Conservation (phyloP, 2,797 vertebrate species). For the Prunella strophiata region DNA sequence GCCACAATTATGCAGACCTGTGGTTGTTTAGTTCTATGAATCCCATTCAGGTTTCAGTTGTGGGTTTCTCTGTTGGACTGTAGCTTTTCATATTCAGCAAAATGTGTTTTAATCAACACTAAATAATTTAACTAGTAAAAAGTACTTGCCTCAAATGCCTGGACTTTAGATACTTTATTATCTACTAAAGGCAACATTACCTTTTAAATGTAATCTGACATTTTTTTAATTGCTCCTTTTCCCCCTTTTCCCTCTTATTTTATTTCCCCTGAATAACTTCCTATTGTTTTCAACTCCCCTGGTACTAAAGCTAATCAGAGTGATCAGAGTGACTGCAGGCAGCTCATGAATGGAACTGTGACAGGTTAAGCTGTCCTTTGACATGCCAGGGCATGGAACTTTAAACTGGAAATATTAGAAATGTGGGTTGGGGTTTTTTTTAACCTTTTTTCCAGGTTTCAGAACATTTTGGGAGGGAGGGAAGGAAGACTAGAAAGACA, state of each 20-base stretch:
- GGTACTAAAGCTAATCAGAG: not conserved
- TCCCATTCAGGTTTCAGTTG: slow-evolving; percentile 11
- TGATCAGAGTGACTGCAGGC: slow-evolving; percentile 22
- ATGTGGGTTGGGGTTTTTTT: not conserved
- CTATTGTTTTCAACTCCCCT: not conserved
- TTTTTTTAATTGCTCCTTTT: not conserved
- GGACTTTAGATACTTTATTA: slow-evolving; percentile 11
- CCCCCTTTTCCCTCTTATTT: not conserved
- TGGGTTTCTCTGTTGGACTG: slow-evolving; percentile 33
- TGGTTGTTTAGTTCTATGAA: not conserved
- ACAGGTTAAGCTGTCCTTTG: slow-evolving; percentile 13
- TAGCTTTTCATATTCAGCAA: slow-evolving; percentile 19
- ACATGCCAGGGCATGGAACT: slow-evolving; percentile 19
- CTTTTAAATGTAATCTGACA: slow-evolving; percentile 36
- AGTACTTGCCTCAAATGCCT: slow-evolving; percentile 30
- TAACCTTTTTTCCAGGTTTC: slow-evolving; percentile 37
- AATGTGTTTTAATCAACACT: slow-evolving; percentile 32
- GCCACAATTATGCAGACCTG: slow-evolving; percentile 19
- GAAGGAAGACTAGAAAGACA: slow-evolving; percentile 8
- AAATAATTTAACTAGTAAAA: not conserved
- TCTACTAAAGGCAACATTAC: not conserved
- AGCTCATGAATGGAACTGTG: slow-evolving; percentile 4
- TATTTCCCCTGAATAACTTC: not conserved
- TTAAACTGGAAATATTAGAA: not conserved
- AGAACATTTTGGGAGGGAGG: slow-evolving; percentile 37